phyloP scores from a whole-genome alignment of 2,888 invertebrate genomes.

The Escarpia spicata region DNA sequence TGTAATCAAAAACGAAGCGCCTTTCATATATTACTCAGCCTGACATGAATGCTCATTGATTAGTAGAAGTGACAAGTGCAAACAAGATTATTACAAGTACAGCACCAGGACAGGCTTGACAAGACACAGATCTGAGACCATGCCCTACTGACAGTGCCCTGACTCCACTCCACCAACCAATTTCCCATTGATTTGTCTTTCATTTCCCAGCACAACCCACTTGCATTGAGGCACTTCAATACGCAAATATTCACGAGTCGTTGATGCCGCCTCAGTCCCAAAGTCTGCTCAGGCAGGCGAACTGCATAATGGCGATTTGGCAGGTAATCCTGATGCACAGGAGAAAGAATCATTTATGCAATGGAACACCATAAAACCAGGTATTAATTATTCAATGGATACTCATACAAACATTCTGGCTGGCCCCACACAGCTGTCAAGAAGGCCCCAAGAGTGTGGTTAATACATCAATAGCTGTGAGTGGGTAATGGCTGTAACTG shows the following conservation, averaged over 20 bases:
- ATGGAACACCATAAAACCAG: conserved; percentile 2
- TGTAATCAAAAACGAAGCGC: neutral
- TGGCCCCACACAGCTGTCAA: neutral
- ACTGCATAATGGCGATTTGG: neutral
- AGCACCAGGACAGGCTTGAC: neutral
- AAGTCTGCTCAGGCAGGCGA: neutral
- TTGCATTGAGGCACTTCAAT: neutral
- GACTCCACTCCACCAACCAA: neutral
- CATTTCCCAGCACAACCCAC: neutral
- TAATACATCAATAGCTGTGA: neutral
- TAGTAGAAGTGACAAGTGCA: neutral
- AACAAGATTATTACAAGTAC: neutral
- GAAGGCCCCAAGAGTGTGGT: neutral
- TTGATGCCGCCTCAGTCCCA: neutral
- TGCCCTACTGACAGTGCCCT: neutral
- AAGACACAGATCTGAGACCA: neutral
- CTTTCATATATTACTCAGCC: neutral
- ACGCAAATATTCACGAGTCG: conserved; percentile 3
- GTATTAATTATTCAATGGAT: conserved; percentile 13
- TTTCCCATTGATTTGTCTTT: neutral
- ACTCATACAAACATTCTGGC: neutral
- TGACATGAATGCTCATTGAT: neutral
- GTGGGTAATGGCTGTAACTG: neutral
- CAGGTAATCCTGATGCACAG: neutral
- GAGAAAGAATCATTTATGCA: neutral